Evolutionary conservation across 2,888 invertebrate species (phyloP), one percentile per base, ranked within the genome.

Genomic region (Torymus texanus): DNA sequence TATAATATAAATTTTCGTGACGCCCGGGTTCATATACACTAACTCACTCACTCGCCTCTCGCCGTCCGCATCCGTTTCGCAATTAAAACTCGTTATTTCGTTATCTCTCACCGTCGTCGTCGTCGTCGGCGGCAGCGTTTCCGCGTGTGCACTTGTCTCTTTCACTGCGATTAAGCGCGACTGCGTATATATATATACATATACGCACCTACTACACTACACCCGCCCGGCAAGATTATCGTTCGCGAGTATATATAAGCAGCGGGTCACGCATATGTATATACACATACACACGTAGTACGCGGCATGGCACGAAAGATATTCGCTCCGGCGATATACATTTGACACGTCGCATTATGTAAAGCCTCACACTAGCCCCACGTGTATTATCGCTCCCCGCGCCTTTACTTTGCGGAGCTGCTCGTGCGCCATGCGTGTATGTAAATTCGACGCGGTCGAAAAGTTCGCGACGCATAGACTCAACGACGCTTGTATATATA

Each of bases 1-100:
- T 41, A 41, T 41, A 41, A 41, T 41, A 41, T 41, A 41, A 21
- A 21, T 41, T 41, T 41, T 41, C 41, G 41, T 8, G 41, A 8
- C 41, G 41, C 41, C 8, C 8, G 41, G 8, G 41, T 41, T 41
- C 41, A 41, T 41, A 29, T 29, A 41, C 41, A 41, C 41, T 21
- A 21, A 41, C 41, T 13, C 8, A 24, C 21, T 21, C 14, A 2
- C 2, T 68, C 68, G 51, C 58, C 29, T 58, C 41, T 58, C 59
- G 16, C 29, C 12, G 29, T 55, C 83, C 85, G 65, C 41, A 21
- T 50, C 14, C 5, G 11, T 88, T 88, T 87, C 87, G 87, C 87
- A 88, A 88, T 86, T 85, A 86, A 84, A 88, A 88, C 88, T 87
- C 83, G 88, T 88, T 88, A 88, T 88, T 88, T 88, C 86, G 87